Conservation (phyloP, 1,140 invertebrate genomes). For the Tenebrio molitor region DNA sequence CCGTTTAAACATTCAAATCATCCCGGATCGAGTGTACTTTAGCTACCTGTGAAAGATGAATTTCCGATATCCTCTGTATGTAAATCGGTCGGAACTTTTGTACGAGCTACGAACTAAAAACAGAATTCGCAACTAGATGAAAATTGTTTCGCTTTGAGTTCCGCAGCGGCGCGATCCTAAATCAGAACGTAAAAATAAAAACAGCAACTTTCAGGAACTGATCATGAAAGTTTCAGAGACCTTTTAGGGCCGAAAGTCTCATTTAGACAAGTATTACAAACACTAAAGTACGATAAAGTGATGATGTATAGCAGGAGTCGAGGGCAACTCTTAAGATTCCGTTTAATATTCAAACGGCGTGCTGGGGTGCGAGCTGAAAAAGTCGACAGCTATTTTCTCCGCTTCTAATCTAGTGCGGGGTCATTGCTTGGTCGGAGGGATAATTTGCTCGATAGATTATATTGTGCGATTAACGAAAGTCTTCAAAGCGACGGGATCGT, state of each 20-base stretch:
- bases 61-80: conserved; percentile 19
- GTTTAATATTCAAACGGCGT: conserved; percentile 58
- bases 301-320: conserved; percentile 56
- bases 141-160: conserved; percentile 18
- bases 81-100: conserved; percentile 13
- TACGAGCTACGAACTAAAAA: conserved; percentile 5
- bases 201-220: conserved; percentile 13
- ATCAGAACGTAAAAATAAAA: conserved; percentile 29
- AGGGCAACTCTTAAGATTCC: conserved; percentile 55
- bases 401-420: conserved; percentile 53
- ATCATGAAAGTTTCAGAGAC: conserved; percentile 30
- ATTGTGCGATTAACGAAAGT: conserved; percentile 29
- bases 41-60: neutral
- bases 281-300: conserved; percentile 56
- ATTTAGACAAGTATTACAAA: conserved; percentile 54
- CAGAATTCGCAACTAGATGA: conserved; percentile 26
- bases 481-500: neutral
- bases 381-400: conserved; percentile 55
- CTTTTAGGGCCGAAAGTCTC: conserved; percentile 48
- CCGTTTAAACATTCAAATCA: neutral
- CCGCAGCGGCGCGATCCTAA: neutral
- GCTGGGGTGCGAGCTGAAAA: conserved; percentile 51
- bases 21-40: neutral
- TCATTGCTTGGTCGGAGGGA: conserved; percentile 39
- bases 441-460: conserved; percentile 46